Evolutionary conservation across 2,113 vertebrate genomes (phyloP), one percentile per base, ranked within the genome.

Genomic region (Bubo blakistoni): DNA sequence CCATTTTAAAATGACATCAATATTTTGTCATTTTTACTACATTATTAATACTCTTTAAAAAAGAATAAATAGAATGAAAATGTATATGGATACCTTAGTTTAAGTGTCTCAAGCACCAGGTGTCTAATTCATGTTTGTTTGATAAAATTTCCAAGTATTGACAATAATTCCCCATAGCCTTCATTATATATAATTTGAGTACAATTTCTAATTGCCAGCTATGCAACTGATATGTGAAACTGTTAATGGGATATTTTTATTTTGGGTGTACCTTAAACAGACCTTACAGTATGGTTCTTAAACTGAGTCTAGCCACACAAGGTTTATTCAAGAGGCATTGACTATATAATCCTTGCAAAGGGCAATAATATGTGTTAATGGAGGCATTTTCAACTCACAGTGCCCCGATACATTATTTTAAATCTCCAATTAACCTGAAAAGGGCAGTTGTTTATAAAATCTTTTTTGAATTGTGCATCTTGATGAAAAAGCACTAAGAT

Each of bases 61-160:
- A 67, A 55, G 4, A 71, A 6, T 3, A 26, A 81, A 76, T 38
- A 47, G 25, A 49, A 63, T 30, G 2, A 36, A 81, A 57, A 6
- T 46, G 22, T 38, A 4, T 70, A 69, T 18, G n/a, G 65, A n/a
- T 6, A n/a, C 3, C 10, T 81, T 57, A 7, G 24, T 54, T 38
- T 40, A 63, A 42, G 24, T 62, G 22, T 70, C 62, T 69, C 62
- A 70, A 26, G 27, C 49, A 93, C 27, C 63, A 94, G 52, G 26
- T 86, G 36, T 92, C 46, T 92, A 78, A 59, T 82, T 93, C 81
- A 46, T 65, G 52, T 93, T 93, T 94, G 36, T 92, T 94, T 92
- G 87, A 89, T 96, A 96, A 95, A 95, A 97, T 86, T 79, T 95
- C 83, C 91, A 97, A 89, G 92, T 96, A 92, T 79, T 97, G 49